Evolutionary conservation across 2,797 vertebrate genomes (phyloP), one percentile per base, ranked within the genome.

Genomic region (Galaxias olidus): DNA sequence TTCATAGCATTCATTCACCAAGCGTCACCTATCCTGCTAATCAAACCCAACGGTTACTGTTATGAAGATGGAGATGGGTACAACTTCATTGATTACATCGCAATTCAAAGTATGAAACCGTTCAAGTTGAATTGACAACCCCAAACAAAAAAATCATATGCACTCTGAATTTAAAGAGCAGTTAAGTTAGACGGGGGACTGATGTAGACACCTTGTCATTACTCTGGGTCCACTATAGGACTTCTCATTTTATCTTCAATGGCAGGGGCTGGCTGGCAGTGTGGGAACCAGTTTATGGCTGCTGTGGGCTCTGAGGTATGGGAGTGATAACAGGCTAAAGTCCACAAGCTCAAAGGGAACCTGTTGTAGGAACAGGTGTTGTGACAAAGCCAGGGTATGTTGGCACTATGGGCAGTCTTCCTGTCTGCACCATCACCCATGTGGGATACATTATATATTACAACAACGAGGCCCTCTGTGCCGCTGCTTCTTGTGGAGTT

Each of bases 361-460:
- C 44, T 47, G 72, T 61, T 73, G 65, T 40, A 80, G 62, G 83
- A 88, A 79, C 86, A 87, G 86, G 85, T 89, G 87, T 80, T 84
- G 69, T 62, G 76, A 51, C 17, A 66, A 9, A 67, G 30, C 9
- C 30, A 13, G 48, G 44, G 41, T 46, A 10, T 14, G 47, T 9
- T 56, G 66, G 63, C 73, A 84, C 79, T 73, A 79, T 83, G 80
- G 71, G 18, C 49, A 46, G 50, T 52, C 15, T 50, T 40, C 19
- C 51, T 51, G 17, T 15, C 78, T 71, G 63, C 51, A 50, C 41
- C 68, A 65, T 43, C 65, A 61, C 50, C 61, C 69, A 74, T 17
- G 67, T 73, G 68, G 77, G 75, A 79, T 71, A 66, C 66, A 71
- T 57, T 74, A n/a, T n/a, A n/a, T 58, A 86, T 83, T 69, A 84